These are phyloP conservation scores for Aricia agestis DNA, from an alignment of 1,140 invertebrate genomes.

Conservation along the genomic window DNA sequence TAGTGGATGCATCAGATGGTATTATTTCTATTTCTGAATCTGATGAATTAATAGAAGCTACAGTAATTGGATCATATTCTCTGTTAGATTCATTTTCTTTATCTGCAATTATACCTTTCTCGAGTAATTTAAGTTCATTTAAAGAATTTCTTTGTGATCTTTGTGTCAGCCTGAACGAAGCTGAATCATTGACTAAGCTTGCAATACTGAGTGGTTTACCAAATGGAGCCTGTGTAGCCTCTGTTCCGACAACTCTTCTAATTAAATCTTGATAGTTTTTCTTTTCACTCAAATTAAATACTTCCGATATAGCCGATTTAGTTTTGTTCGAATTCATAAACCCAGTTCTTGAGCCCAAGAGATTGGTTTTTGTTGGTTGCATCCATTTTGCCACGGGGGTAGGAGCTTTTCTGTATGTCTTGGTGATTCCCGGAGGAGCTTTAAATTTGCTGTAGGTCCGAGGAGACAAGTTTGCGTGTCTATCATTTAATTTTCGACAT, in stretches of 20 bases:
- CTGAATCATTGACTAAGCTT: conserved; percentile 55
- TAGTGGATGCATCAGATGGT: conserved; percentile 60
- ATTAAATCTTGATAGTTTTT: conserved; percentile 68
- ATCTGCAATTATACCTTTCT: conserved; percentile 43
- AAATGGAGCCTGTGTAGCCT: conserved; percentile 34
- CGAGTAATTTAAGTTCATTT: conserved; percentile 51
- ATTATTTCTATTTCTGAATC: conserved; percentile 69
- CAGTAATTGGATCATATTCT: conserved; percentile 67
- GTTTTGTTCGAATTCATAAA: conserved; percentile 48
- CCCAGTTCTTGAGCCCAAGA: conserved; percentile 42
- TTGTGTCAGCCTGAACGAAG: conserved; percentile 52
- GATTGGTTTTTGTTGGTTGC: conserved; percentile 43
- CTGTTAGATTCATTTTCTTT: conserved; percentile 45
- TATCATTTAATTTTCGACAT: conserved; percentile 45
- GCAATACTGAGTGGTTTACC: conserved; percentile 44
- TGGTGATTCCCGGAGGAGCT: conserved; percentile 52
- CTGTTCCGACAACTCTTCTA: conserved; percentile 40
- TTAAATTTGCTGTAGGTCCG: conserved; percentile 52
- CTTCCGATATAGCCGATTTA: conserved; percentile 54
- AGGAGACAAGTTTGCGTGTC: conserved; percentile 39
- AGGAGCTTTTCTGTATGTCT: conserved; percentile 50
- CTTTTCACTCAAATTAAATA: conserved; percentile 71
- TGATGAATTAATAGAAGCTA: conserved; percentile 67
- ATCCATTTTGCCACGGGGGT: conserved; percentile 57
- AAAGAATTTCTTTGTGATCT: conserved; percentile 50